Percentiles rank a stretch among this genome's conserved stretches.
These are phyloP conservation scores for Tenodera sinensis DNA, from an alignment of 2,888 invertebrate genomes.

Conservation along the genomic window DNA sequence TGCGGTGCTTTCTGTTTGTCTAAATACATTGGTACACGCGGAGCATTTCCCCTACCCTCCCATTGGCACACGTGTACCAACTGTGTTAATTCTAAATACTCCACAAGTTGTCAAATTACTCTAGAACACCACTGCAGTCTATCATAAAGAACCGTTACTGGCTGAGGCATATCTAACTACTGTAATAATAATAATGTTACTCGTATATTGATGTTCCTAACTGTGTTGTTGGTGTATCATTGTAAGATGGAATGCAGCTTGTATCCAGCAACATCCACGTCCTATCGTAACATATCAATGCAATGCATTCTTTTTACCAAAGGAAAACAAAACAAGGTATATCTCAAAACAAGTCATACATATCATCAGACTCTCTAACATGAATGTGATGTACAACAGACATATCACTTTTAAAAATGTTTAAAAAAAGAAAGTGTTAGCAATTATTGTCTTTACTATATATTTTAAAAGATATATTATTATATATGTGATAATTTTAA, in stretches of 20 bases:
- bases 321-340: background rate
- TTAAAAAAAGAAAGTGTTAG: background rate
- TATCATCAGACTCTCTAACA: slow-evolving; percentile 1
- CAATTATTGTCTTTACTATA: slow-evolving; percentile 1
- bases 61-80: background rate
- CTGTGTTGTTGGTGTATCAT: background rate
- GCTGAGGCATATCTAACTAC: slow-evolving; percentile 8
- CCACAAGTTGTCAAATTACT: background rate
- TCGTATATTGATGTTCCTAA: slow-evolving; percentile 9
- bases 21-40: background rate
- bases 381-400: slow-evolving; percentile 12
- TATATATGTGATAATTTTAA: background rate
- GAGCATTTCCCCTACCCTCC: background rate
- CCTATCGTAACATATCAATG: background rate
- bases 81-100: background rate
- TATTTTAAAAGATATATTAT: background rate
- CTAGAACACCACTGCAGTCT: background rate
- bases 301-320: background rate
- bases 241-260: background rate
- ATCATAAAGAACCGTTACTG: slow-evolving; percentile 8
- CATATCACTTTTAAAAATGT: background rate
- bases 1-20: background rate
- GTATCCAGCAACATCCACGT: background rate
- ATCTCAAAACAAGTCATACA: background rate
- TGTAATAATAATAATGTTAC: background rate